Conservation (phyloP, 2,797 vertebrate species). For the Kryptopterus vitreolus region DNA sequence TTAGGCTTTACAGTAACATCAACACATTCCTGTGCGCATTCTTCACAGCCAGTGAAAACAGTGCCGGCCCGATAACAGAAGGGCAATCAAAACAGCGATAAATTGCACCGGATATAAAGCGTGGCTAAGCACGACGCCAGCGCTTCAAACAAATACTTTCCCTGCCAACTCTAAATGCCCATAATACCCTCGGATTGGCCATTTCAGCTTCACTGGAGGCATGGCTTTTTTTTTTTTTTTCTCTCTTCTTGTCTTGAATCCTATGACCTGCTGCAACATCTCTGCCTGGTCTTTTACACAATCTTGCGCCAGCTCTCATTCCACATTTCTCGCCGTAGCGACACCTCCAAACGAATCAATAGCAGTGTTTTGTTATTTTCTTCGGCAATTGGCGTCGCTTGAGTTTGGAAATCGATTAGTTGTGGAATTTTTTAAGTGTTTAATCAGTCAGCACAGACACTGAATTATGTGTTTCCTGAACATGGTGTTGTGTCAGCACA, state of each 20-base stretch:
- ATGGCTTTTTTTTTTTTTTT: constrained; percentile 39
- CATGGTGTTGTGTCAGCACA: constrained; percentile 23
- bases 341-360: constrained; percentile 12
- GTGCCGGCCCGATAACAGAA: constrained; percentile 61
- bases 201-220: constrained; percentile 58
- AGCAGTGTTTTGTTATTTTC: constrained; percentile 15
- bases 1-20: constrained; percentile 64
- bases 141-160: constrained; percentile 64
- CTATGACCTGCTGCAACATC: constrained; percentile 18
- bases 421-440: constrained; percentile 39
- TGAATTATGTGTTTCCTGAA: constrained; percentile 29
- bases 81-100: constrained; percentile 65
- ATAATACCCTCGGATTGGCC: constrained; percentile 53
- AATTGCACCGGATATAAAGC: constrained; percentile 64
- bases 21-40: constrained; percentile 67
- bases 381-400: constrained; percentile 10
- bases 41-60: constrained; percentile 64
- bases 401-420: constrained; percentile 31
- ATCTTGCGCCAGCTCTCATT: background rate
- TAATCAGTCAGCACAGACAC: constrained; percentile 40
- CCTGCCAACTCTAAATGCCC: constrained; percentile 48
- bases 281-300: background rate
- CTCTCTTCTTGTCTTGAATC: constrained; percentile 22
- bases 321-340: background rate
- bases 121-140: constrained; percentile 57